phyloP scores from a whole-genome alignment of 2,113 vertebrate species.

The zebrafish (Danio rerio) region DNA sequence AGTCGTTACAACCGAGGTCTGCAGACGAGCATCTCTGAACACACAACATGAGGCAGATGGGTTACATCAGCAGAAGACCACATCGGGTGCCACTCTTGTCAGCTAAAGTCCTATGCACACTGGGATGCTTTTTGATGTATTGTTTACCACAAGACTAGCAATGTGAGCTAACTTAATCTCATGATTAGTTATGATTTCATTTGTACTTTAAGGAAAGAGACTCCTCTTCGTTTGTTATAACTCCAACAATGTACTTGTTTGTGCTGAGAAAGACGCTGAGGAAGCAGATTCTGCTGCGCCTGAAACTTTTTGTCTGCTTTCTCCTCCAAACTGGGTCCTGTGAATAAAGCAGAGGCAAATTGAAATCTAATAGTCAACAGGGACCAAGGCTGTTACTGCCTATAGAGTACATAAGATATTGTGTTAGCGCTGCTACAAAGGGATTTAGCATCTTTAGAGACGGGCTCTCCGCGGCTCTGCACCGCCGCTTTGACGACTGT shows the following conservation, averaged over 20 bases:
- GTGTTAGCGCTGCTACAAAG: conserved; percentile 28
- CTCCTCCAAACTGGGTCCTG: conserved; percentile 54
- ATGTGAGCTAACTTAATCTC: too few species aligned
- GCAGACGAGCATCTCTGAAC: too few species aligned
- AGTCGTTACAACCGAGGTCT: too few species aligned
- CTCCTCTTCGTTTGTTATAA: neutral
- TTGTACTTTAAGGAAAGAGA: neutral
- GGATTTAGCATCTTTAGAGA: neutral
- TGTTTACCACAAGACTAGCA: too few species aligned
- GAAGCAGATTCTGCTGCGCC: conserved; percentile 57
- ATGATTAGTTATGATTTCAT: too few species aligned
- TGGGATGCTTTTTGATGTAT: too few species aligned
- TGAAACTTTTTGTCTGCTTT: conserved; percentile 53
- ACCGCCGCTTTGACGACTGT: conserved; percentile 3
- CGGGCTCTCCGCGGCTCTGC: conserved; percentile 5
- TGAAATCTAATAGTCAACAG: conserved; percentile 34
- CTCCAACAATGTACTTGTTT: neutral
- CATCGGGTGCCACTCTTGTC: too few species aligned
- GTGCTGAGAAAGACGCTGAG: conserved; percentile 55
- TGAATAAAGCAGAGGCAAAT: conserved; percentile 48
- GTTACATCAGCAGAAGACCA: too few species aligned
- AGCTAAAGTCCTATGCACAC: too few species aligned
- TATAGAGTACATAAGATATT: conserved; percentile 1
- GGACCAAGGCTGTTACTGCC: neutral
- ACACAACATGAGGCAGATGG: too few species aligned